Conservation (phyloP, 2,113 vertebrate species). For the Eolophus roseicapilla region DNA sequence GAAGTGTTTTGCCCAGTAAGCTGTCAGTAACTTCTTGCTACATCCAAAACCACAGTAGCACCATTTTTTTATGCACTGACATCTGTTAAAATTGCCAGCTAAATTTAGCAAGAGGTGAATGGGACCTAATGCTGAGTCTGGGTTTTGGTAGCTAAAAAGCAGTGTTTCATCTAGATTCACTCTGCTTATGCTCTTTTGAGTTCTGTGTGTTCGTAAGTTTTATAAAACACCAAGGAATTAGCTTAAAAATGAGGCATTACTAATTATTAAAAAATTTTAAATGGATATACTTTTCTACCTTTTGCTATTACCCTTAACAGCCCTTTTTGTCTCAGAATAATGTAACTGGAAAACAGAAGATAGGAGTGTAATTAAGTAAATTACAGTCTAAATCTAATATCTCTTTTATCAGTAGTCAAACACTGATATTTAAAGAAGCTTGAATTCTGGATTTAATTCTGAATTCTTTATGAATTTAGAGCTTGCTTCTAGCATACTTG, state of each 20-base stretch:
- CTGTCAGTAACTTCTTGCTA: neutral
- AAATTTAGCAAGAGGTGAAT: neutral
- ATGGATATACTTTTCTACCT: neutral
- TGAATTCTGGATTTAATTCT: neutral
- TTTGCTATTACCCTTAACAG: neutral
- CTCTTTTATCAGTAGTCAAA: neutral
- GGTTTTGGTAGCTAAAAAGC: neutral
- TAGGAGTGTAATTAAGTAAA: neutral
- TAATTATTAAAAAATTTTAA: neutral
- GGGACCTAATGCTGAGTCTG: too few species aligned
- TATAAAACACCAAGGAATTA: neutral
- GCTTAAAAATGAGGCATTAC: neutral
- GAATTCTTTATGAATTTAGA: neutral
- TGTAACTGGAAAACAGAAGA: neutral
- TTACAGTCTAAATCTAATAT: neutral
- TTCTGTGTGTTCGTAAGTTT: neutral
- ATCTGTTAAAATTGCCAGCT: neutral
- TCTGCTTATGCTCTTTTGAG: neutral
- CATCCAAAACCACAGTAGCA: neutral
- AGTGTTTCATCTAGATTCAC: neutral
- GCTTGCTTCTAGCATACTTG: neutral
- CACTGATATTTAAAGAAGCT: neutral
- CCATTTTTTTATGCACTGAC: fast-evolving
- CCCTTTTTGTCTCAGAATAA: neutral
- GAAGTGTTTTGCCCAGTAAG: neutral